Base-by-base conservation (phyloP, 1,140 invertebrate species). In the Drosophila tristis region DNA sequence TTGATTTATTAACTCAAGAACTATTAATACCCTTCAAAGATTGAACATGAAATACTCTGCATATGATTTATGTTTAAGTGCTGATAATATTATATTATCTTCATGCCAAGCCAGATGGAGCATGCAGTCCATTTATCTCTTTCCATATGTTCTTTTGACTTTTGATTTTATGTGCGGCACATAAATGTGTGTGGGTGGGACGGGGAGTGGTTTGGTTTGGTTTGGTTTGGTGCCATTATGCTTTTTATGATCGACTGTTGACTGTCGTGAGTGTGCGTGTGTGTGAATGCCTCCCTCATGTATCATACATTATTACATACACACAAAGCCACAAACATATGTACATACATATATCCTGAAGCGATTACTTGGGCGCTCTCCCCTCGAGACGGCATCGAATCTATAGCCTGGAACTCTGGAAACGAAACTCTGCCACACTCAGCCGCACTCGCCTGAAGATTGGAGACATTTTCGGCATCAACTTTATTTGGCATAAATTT, bases 401-500 rank as follows among this genome's bases (percentile, higher is more conserved):
- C 9, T 11, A 31, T 8, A 29, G 8, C 45, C 6, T 31, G 29
- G 29, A 31, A 31, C 29, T 31, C 29, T 31, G 8, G 8, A 31
- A 31, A 9, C 2, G 31, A 2, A 31, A 31, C 23, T 3, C 23
- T 31, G 31, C 8, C 54, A n/a, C 39, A 5, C 49, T 25, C 20
- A 2, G 9, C 44, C 31, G 5, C 16, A 35, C 39, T 53, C 63
- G 63, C 66, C 66, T 48, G 20, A 2, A 20, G 20, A 20, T 56
- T 67, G 62, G 31, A 49, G 62, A 64, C 65, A 70, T 68, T 68
- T 70, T 68, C 31, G 64, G 63, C 51, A 70, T 70, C 66, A 50
- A 68, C 64, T 68, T 68, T 70, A 70, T 70, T 70, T 68, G 56
- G 66, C 49, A 70, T 57, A 55, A 68, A 68, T 68, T 70, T 50